Percentiles rank a stretch among this genome's conserved stretches.
Conservation (phyloP, 2,113 vertebrate species). For the Platanista minor region DNA sequence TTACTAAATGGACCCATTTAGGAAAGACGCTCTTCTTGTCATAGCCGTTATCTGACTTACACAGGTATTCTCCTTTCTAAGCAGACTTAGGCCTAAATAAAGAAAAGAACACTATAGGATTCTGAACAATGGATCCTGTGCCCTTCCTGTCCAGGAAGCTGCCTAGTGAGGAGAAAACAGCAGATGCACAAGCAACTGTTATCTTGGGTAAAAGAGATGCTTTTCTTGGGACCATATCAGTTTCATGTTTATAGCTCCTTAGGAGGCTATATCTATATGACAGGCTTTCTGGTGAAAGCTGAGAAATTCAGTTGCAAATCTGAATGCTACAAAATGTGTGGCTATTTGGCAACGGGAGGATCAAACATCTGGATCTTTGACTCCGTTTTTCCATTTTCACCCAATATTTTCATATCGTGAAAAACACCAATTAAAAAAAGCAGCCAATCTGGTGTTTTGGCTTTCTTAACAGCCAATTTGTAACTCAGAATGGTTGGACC, state of each 20-base stretch:
- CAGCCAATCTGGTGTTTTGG: slow-evolving; percentile 74
- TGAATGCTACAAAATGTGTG: slow-evolving; percentile 66
- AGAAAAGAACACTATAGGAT: slow-evolving; percentile 15
- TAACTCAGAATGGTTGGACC: slow-evolving; percentile 71
- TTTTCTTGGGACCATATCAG: slow-evolving; percentile 68
- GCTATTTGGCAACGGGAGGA: slow-evolving; percentile 63
- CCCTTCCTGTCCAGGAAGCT: slow-evolving; percentile 55
- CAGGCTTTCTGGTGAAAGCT: slow-evolving; percentile 70
- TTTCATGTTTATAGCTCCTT: slow-evolving; percentile 59
- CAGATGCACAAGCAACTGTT: slow-evolving; percentile 67
- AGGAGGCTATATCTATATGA: slow-evolving; percentile 61
- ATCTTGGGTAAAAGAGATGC: slow-evolving; percentile 59
- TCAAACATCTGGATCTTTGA: slow-evolving; percentile 76
- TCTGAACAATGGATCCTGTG: slow-evolving; percentile 58
- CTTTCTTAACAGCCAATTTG: slow-evolving; percentile 69
- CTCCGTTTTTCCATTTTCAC: slow-evolving; percentile 74
- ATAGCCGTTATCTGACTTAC: not conserved
- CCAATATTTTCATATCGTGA: slow-evolving; percentile 74
- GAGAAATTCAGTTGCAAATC: slow-evolving; percentile 69
- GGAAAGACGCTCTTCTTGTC: not conserved
- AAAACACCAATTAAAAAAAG: slow-evolving; percentile 73
- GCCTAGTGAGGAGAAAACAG: slow-evolving; percentile 58
- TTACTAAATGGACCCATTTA: not conserved
- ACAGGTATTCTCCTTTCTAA: not conserved
- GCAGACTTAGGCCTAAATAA: not conserved